Evolutionary conservation across 2,113 vertebrate species (phyloP).

Genomic region (Physeter macrocephalus): DNA sequence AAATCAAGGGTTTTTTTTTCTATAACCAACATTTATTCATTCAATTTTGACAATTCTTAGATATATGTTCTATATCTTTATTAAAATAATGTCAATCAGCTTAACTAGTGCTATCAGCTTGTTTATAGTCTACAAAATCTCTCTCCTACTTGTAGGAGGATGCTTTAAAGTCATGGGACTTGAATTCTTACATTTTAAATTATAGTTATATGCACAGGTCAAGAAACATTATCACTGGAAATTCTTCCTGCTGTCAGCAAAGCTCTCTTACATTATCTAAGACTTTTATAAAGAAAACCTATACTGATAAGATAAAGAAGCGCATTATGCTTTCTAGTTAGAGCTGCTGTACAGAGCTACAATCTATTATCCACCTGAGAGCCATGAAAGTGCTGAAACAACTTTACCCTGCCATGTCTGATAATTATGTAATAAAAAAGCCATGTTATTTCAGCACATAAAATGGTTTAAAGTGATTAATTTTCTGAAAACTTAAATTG

Average conservation of each 20-base stretch:
- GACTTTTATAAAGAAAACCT: slow-evolving; percentile 29
- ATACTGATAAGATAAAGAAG: slow-evolving; percentile 41
- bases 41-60: not conserved
- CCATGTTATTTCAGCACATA: slow-evolving; percentile 28
- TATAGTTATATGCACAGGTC: not conserved
- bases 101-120: not conserved
- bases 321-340: not conserved
- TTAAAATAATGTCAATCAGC: not conserved
- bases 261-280: slow-evolving; percentile 22
- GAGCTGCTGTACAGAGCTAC: not conserved
- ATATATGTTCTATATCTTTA: not conserved
- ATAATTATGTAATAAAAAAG: slow-evolving; percentile 34
- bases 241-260: not conserved
- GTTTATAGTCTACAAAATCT: not conserved
- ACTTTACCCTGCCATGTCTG: not conserved
- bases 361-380: slow-evolving; percentile 39
- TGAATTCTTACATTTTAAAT: slow-evolving; percentile 26
- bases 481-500: slow-evolving; percentile 28
- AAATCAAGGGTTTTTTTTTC: not conserved
- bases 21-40: not conserved
- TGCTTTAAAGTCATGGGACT: not conserved
- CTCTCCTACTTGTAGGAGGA: not conserved
- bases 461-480: slow-evolving; percentile 19
- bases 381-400: not conserved
- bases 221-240: slow-evolving; percentile 7